Percentiles rank a stretch among this genome's conserved stretches.
Conservation (phyloP, 1,140 invertebrate genomes). For the Leptoteleia sp. region DNA sequence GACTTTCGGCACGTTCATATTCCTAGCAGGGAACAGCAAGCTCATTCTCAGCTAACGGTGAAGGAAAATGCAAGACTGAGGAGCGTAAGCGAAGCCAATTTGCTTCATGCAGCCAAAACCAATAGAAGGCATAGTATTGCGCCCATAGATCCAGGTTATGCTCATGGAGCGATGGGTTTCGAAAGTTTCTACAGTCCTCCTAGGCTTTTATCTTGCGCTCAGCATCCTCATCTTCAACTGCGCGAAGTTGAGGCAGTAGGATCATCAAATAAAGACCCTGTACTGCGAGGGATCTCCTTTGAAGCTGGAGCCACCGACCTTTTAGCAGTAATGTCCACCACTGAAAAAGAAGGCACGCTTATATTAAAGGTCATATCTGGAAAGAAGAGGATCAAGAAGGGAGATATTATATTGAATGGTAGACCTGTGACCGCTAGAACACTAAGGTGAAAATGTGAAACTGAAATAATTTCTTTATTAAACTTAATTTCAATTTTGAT, state of each 20-base stretch:
- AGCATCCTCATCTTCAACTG: conserved; percentile 86
- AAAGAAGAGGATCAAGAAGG: conserved; percentile 84
- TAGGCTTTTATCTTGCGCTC: conserved; percentile 76
- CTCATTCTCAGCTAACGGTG: conserved; percentile 77
- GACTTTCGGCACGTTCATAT: conserved; percentile 85
- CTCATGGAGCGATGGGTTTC: conserved; percentile 71
- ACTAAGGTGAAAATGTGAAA: conserved; percentile 81
- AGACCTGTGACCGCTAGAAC: conserved; percentile 86
- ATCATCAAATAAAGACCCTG: conserved; percentile 73
- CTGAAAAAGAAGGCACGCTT: conserved; percentile 79
- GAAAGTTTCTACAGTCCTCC: conserved; percentile 70
- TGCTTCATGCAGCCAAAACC: conserved; percentile 82
- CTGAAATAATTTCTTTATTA: too few species aligned
- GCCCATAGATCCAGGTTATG: conserved; percentile 82
- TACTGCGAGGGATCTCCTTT: conserved; percentile 88
- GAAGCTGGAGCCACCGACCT: conserved; percentile 95
- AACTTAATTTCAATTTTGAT: too few species aligned
- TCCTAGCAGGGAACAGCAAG: conserved; percentile 74
- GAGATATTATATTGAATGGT: conserved; percentile 93
- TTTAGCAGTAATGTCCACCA: conserved; percentile 92
- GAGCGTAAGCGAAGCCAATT: conserved; percentile 88
- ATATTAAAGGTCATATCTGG: conserved; percentile 92
- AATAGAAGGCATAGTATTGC: conserved; percentile 85
- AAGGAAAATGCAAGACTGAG: conserved; percentile 83
- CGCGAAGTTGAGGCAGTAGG: conserved; percentile 82